Conservation (phyloP, 1,140 invertebrate species). For the Rhagoletis zephyria region DNA sequence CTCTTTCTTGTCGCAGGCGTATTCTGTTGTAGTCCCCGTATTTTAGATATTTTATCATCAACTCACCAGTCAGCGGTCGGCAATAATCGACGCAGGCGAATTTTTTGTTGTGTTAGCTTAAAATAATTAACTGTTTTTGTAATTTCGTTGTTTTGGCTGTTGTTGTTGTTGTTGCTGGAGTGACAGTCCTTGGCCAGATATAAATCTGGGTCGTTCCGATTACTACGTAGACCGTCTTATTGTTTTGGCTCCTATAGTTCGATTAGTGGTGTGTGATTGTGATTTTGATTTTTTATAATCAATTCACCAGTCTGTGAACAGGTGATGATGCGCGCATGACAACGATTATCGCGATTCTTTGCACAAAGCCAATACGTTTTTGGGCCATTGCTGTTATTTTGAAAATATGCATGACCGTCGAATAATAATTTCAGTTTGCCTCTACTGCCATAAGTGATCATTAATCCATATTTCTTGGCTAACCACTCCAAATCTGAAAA, state of each 20-base stretch:
- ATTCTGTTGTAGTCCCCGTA: too few species aligned
- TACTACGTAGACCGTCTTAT: too few species aligned
- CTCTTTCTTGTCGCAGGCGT: too few species aligned
- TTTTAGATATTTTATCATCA: not conserved
- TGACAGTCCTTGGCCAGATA: too few species aligned
- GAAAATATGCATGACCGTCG: conserved; percentile 68
- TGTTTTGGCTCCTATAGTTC: too few species aligned
- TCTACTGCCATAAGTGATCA: conserved; percentile 69
- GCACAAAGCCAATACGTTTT: conserved; percentile 72
- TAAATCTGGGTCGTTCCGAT: too few species aligned
- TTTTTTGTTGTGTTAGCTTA: too few species aligned
- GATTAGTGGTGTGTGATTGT: conserved; percentile 67
- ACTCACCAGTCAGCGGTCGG: not conserved
- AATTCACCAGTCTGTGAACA: conserved; percentile 65
- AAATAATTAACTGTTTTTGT: too few species aligned
- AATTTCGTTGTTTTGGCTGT: too few species aligned
- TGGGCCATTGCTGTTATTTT: conserved; percentile 67
- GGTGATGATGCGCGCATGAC: conserved; percentile 70
- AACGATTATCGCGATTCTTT: conserved; percentile 67
- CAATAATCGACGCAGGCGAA: too few species aligned
- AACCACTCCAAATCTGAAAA: conserved; percentile 62
- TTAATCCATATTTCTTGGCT: conserved; percentile 65
- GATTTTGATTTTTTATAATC: conserved; percentile 69
- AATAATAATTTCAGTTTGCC: conserved; percentile 70
- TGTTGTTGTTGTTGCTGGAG: too few species aligned